Evolutionary conservation across 2,888 invertebrate species (phyloP).

Genomic region (Lumbricus terrestris): DNA sequence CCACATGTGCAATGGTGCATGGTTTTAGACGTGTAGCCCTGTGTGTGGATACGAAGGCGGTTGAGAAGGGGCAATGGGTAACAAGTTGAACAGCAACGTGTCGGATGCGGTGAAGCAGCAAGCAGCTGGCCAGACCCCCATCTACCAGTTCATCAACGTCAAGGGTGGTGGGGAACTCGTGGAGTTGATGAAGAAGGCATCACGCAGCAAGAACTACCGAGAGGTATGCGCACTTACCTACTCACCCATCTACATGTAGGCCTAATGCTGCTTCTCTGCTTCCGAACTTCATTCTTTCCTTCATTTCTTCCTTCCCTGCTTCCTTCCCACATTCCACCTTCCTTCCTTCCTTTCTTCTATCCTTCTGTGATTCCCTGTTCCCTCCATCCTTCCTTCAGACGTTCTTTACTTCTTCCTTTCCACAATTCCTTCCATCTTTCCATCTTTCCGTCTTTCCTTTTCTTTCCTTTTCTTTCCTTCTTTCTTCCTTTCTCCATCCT

Average conservation of each 20-base stretch:
- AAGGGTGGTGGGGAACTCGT: conserved; percentile 67
- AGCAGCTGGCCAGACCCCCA: conserved; percentile 62
- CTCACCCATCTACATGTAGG: not conserved
- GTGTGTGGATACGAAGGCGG: not conserved
- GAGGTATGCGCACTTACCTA: conserved; percentile 12
- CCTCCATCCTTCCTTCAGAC: too few relatives aligned
- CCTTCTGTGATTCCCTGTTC: too few relatives aligned
- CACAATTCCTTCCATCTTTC: too few relatives aligned
- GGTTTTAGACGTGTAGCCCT: not conserved
- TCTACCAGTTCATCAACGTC: conserved; percentile 35
- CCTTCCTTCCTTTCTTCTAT: too few relatives aligned
- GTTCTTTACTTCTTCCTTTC: too few relatives aligned
- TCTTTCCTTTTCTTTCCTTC: too few relatives aligned
- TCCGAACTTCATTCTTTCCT: not conserved
- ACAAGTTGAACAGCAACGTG: conserved; percentile 67
- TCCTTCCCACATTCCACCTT: too few relatives aligned
- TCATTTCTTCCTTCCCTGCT: too few relatives aligned
- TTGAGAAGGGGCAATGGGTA: conserved; percentile 58
- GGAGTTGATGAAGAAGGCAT: conserved; percentile 49
- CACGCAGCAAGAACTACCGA: conserved; percentile 33
- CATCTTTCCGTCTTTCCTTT: too few relatives aligned
- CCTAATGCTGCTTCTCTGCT: too few relatives aligned
- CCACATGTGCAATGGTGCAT: not conserved
- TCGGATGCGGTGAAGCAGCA: conserved; percentile 93
- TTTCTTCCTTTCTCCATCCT: too few relatives aligned